These are phyloP conservation scores for Cantharis rufa DNA, from an alignment of 2,888 invertebrate genomes.

Conservation along the genomic window DNA sequence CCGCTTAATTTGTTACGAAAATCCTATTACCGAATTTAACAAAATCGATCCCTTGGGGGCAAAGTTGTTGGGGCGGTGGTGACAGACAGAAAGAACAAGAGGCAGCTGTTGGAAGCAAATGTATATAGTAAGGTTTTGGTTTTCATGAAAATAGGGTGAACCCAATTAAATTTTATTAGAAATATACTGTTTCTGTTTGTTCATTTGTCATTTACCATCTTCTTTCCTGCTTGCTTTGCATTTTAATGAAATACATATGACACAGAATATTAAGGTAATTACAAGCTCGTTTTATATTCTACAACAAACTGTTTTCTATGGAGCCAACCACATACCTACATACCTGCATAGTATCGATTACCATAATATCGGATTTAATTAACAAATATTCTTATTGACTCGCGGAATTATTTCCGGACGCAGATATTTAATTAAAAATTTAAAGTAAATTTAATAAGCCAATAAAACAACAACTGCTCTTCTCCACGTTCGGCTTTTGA, in stretches of 20 bases:
- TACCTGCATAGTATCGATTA: background rate
- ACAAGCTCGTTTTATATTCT: constrained; percentile 5
- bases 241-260: constrained; percentile 23
- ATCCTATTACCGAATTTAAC: constrained; percentile 10
- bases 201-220: constrained; percentile 15
- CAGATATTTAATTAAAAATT: background rate
- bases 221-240: constrained; percentile 7
- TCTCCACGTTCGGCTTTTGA: background rate
- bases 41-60: constrained; percentile 11
- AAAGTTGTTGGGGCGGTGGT: constrained; percentile 12
- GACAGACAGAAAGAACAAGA: constrained; percentile 15
- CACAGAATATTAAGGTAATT: constrained; percentile 13
- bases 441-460: background rate
- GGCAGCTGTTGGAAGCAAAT: constrained; percentile 13
- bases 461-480: background rate
- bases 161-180: constrained; percentile 27
- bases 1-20: constrained; percentile 15
- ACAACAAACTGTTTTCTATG: background rate
- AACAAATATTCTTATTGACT: background rate
- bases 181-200: constrained; percentile 21
- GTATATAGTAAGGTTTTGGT: constrained; percentile 14
- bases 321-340: background rate
- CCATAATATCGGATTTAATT: background rate
- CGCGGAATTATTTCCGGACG: background rate
- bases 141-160: constrained; percentile 20